These are phyloP conservation scores for Orientallactaga bullata DNA, from an alignment of 2,113 vertebrate species.

Conservation along the genomic window DNA sequence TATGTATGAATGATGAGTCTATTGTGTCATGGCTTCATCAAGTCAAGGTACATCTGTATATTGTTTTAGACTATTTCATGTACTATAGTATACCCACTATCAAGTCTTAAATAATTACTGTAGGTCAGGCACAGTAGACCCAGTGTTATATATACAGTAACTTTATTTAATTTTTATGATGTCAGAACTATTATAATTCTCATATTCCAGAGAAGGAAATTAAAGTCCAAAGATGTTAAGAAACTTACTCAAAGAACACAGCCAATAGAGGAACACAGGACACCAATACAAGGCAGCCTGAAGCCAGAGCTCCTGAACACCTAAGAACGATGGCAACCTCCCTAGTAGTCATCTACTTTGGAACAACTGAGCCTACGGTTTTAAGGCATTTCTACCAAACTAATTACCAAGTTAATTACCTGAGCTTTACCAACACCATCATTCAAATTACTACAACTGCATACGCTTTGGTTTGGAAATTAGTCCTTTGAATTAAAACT, in stretches of 20 bases:
- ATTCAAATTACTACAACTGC: not conserved
- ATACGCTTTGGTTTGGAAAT: constrained; percentile 32
- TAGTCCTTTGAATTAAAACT: constrained; percentile 54
- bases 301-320: not conserved
- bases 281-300: not conserved
- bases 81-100: not conserved
- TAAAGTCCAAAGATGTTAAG: constrained; percentile 29
- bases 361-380: not conserved
- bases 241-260: constrained; percentile 24
- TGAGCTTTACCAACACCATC: not conserved
- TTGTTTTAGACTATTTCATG: constrained; percentile 21
- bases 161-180: constrained; percentile 18
- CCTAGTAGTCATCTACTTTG: not conserved
- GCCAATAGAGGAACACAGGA: not conserved
- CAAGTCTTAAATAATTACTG: not conserved
- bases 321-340: not conserved
- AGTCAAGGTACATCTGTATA: not conserved
- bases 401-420: constrained; percentile 38
- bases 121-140: not conserved
- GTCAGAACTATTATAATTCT: constrained; percentile 38
- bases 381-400: not conserved
- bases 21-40: not conserved
- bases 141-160: not conserved
- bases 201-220: constrained; percentile 53
- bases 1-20: not conserved